Base-by-base conservation (phyloP, 2,888 invertebrate genomes). In the Euzophera pinguis region DNA sequence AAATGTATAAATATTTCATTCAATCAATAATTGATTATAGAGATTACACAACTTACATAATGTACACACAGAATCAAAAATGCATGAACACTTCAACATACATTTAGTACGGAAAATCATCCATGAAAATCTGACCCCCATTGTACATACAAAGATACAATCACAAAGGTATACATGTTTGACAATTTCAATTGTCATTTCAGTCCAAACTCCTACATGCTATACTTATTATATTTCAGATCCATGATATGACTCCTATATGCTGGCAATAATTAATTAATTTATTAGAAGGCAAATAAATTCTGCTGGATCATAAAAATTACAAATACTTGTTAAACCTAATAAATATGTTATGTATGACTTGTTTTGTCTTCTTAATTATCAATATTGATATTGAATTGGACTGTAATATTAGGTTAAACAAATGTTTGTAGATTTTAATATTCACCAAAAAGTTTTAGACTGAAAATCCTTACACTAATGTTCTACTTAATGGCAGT, bases 141-240 rank as follows among this genome's bases (percentile, higher is more conserved):
- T n/a, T n/a, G n/a, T n/a, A n/a, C n/a, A n/a, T n/a, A n/a, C n/a
- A n/a, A n/a, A n/a, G n/a, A n/a, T n/a, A n/a, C n/a, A n/a, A n/a
- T n/a, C 29, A 45, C 45, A 29, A 45, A 32, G 43, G 45, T 45
- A 45, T 45, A 45, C 45, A 29, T 37, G 7, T 7, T 37, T 37
- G 37, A 37, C 37, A 12, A 37, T 43, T 42, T 27, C 22, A 22
- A 22, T 3, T 22, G 22, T 2, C 22, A 22, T 22, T 22, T 3
- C 5, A 2, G 3, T 5, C 2, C 22, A 3, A 22, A 5, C 5
- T 22, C 5, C 22, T 22, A 22, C 22, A 2, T 17, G 9, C n/a
- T 42, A 27, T 8, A 43, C 32, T 17, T 13, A 52, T 41, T 16
- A 41, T 22, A 37, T 41, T 45, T 45, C 45, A 32, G 45, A 45